Evolutionary conservation across 2,113 vertebrate genomes (phyloP).

Genomic region (Trematocara nigrifrons): DNA sequence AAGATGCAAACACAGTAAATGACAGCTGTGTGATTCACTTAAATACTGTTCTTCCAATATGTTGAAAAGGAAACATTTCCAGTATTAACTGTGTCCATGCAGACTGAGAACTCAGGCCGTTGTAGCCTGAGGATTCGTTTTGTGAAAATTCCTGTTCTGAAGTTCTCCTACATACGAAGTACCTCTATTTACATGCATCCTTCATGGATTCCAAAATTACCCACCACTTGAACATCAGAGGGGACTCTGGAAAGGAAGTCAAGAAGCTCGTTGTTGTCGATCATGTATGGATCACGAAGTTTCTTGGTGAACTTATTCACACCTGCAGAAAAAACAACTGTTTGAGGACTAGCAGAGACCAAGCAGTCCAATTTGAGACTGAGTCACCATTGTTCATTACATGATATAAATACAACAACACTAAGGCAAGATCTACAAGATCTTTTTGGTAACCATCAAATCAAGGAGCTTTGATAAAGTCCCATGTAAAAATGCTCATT

Average conservation of each 20-base stretch:
- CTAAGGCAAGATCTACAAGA: not conserved
- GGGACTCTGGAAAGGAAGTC: constrained; percentile 95
- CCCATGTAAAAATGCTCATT: not conserved
- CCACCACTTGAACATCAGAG: constrained; percentile 91
- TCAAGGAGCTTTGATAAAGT: not conserved
- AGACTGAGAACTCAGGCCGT: not conserved
- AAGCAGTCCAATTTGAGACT: not conserved
- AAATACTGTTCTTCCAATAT: not conserved
- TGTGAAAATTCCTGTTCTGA: not conserved
- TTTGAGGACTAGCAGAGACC: not conserved
- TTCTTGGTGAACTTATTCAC: constrained; percentile 98
- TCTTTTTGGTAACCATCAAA: not conserved
- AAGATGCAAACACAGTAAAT: not conserved
- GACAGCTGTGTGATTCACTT: not conserved
- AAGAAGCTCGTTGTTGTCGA: constrained; percentile 91
- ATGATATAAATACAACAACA: not conserved
- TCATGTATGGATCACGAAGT: constrained; percentile 85
- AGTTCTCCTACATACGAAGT: not conserved
- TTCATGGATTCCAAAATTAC: constrained; percentile 24
- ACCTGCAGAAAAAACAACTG: constrained; percentile 60
- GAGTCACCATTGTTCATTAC: not conserved
- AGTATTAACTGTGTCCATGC: not conserved
- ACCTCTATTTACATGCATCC: not conserved
- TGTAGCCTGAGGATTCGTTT: not conserved
- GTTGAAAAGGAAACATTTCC: not conserved